Base-by-base conservation (phyloP, 2,888 invertebrate genomes). In the Mesodorylaimus sp. region DNA sequence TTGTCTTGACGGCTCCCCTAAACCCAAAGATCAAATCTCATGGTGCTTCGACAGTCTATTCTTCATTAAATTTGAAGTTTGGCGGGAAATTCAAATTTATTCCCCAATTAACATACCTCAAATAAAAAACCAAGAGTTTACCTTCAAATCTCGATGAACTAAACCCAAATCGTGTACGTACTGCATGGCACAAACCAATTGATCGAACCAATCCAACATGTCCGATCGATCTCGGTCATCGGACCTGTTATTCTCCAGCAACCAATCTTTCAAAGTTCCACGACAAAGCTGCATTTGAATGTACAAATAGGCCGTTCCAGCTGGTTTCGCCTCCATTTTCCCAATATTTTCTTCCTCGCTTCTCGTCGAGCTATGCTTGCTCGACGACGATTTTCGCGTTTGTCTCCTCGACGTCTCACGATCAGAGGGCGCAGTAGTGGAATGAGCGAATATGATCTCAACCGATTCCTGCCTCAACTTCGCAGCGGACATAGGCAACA, bases 81-180 rank as follows among this genome's bases (percentile, higher is more conserved):
- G n/a, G n/a, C n/a, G n/a, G n/a, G n/a, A n/a, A n/a, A n/a, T n/a
- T n/a, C n/a, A n/a, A n/a, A n/a, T n/a, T n/a, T n/a, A n/a, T n/a
- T n/a, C n/a, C n/a, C n/a, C n/a, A n/a, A n/a, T n/a, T n/a, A n/a
- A n/a, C n/a, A 13, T 13, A 16, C 19, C 5, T n/a, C 13, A 26
- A 53, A 2, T 51, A 5, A 51, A 28, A 27, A 52, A 48, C 2
- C 36, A 21, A 53, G 56, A 56, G 46, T 55, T 71, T 60, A 83
- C 84, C 73, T 95, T 95, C 37, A 95, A 74, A 70, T 95, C 95
- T 45, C 95, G 76, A 67, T 97, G 97, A 66, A 97, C 95, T 0
- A 93, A 75, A 0, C 86, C 86, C 56, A 81, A 80, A 0, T 79
- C 69, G 70, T 97, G 95, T 0, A 97, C 85, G 71, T 95, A 97